Evolutionary conservation across 2,797 vertebrate species (phyloP).

Genomic region (Clarias laeviceps): DNA sequence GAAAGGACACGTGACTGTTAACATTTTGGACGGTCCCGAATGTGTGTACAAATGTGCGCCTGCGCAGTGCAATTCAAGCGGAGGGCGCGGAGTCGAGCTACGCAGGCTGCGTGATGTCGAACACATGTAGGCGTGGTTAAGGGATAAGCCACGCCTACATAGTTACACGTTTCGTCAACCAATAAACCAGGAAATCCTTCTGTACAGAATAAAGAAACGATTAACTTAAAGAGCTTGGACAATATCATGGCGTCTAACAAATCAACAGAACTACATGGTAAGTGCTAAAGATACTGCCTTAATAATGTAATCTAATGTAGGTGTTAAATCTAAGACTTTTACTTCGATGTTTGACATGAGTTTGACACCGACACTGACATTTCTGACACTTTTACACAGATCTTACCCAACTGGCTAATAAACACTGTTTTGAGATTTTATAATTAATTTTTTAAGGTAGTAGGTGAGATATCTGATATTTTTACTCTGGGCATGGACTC

Average conservation of each 20-base stretch:
- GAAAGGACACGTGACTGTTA: too few relatives aligned
- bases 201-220: slow-evolving; percentile 28
- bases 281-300: slow-evolving; percentile 26
- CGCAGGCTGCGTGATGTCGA: neutral
- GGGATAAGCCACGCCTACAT: neutral
- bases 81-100: neutral
- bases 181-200: slow-evolving; percentile 57
- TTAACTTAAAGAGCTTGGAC: neutral
- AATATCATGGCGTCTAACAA: slow-evolving; percentile 58
- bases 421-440: neutral
- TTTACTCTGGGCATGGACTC: neutral
- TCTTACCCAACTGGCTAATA: neutral
- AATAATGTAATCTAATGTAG: neutral
- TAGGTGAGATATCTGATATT: neutral
- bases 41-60: neutral
- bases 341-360: slow-evolving; percentile 42
- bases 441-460: neutral
- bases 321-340: too few relatives aligned
- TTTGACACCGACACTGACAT: slow-evolving; percentile 48
- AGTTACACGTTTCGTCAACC: slow-evolving; percentile 24
- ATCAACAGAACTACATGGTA: slow-evolving; percentile 60
- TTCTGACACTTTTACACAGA: neutral
- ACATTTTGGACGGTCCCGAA: too few relatives aligned
- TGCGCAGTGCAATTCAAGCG: neutral
- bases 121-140: neutral